A percentile compares a stretch with the other conserved stretches of the same genome.
Evolutionary conservation across 2,113 vertebrate species (phyloP).

Genomic region (Oreotrochilus melanogaster): DNA sequence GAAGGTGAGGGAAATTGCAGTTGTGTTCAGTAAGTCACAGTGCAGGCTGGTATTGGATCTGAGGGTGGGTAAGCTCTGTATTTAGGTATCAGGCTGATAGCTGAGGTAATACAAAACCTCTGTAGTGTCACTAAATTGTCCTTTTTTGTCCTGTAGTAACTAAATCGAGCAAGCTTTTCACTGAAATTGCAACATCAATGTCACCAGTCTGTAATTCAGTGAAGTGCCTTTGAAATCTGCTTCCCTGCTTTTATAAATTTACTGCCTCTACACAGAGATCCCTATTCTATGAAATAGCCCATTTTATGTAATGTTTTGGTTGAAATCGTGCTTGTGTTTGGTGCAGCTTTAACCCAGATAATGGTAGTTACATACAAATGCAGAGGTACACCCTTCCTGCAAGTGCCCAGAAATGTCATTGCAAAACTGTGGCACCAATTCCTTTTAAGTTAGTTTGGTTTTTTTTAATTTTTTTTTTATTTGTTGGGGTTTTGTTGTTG

Average conservation of each 20-base stretch:
- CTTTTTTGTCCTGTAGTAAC: not conserved
- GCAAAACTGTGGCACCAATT: fast-evolving
- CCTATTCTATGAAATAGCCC: not conserved
- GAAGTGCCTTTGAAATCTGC: not conserved
- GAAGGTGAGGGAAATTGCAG: not conserved
- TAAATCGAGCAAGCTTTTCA: not conserved
- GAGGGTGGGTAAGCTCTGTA: not conserved
- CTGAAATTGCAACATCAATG: not conserved
- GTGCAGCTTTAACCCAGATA: not conserved
- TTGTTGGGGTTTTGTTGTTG: not conserved
- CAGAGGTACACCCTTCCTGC: not conserved
- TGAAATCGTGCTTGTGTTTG: not conserved
- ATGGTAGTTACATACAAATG: not conserved
- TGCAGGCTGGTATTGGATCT: not conserved
- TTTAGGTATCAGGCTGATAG: not conserved
- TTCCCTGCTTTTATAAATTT: not conserved
- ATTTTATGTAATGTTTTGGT: not conserved
- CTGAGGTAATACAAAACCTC: not conserved
- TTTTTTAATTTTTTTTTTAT: not conserved
- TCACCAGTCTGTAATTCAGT: not conserved
- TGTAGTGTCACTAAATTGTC: not conserved
- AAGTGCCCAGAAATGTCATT: not conserved
- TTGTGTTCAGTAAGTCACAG: not conserved
- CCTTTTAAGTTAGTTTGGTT: not conserved
- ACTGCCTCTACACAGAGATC: not conserved